Base-by-base conservation (phyloP, 1,140 invertebrate species). In the Drosophila kanapiae region DNA sequence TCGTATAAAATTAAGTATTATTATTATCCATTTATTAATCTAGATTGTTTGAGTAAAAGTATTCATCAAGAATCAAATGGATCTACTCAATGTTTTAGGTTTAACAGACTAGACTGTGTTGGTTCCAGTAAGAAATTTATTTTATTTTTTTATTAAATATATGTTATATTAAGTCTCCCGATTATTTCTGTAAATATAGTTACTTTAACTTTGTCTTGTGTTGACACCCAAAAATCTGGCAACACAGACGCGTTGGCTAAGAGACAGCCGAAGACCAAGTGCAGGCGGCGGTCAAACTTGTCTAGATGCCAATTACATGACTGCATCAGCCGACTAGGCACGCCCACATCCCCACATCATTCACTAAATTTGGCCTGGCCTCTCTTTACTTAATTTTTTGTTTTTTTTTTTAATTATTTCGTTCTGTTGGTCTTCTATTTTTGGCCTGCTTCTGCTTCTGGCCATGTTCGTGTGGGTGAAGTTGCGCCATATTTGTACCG, bases 241-340 rank as follows among this genome's bases (percentile, higher is more conserved):
- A 60, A 63, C 64, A 51, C 49, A 53, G 40, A 60, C 42, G 9
- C 7, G 40, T 57, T 40, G 49, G 53, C 64, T 45, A 42, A 68
- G 42, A 75, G 48, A 29, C 40, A 60, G 23, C 43, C n/a, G 7
- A 69, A 62, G 45, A 69, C 57, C 74, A 63, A 85, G 69, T 85
- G 82, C 82, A 85, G 81, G 70, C 83, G 75, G 59, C 74, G 82
- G 70, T 80, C 83, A 78, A 86, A 82, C 82, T 61, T 64, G 83
- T 87, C 78, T 82, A 79, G 54, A 82, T 86, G 75, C 83, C 82
- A 85, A 82, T 87, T 86, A 83, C 83, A 86, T 83, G 83, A 86
- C 80, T 86, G 71, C 75, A 82, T 77, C 69, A 59, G 45, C 35
- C 43, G 42, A 37, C 54, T 72, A 37, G 68, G 76, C 71, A 72